phyloP scores from a whole-genome alignment of 2,113 vertebrate genomes.

The Phocoena phocoena region DNA sequence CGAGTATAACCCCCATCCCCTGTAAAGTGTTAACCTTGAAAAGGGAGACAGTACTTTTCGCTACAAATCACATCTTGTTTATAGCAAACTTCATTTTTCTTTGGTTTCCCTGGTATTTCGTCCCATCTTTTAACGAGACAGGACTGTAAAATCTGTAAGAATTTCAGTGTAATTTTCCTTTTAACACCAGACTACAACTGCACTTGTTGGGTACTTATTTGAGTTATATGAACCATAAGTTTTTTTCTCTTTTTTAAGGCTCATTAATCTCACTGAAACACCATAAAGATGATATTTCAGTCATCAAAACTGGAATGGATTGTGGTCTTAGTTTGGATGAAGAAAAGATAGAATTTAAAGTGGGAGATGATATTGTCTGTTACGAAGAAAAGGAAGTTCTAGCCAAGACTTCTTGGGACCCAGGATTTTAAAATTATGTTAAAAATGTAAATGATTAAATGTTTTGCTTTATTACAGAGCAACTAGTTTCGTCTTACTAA shows the following conservation, averaged over 20 bases:
- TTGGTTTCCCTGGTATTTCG: background rate
- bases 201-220: background rate
- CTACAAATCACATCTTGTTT: background rate
- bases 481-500: background rate
- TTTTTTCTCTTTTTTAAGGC: constrained; percentile 81
- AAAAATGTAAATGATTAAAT: background rate
- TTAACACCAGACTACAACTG: background rate
- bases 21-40: background rate
- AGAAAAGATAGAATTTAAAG: constrained; percentile 81
- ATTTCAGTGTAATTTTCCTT: background rate
- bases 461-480: background rate
- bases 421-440: constrained; percentile 89
- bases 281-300: constrained; percentile 91
- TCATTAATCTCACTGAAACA: constrained; percentile 91
- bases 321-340: constrained; percentile 92
- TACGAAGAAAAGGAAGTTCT: constrained; percentile 85
- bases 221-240: background rate
- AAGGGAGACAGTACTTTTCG: background rate
- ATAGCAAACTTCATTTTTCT: background rate
- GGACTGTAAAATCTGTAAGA: background rate
- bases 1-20: background rate
- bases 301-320: constrained; percentile 92
- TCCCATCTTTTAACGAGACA: background rate
- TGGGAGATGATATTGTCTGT: constrained; percentile 92
- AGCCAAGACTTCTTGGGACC: constrained; percentile 92